phyloP scores from a whole-genome alignment of 1,140 invertebrate genomes.

The Lethrus apterus region DNA sequence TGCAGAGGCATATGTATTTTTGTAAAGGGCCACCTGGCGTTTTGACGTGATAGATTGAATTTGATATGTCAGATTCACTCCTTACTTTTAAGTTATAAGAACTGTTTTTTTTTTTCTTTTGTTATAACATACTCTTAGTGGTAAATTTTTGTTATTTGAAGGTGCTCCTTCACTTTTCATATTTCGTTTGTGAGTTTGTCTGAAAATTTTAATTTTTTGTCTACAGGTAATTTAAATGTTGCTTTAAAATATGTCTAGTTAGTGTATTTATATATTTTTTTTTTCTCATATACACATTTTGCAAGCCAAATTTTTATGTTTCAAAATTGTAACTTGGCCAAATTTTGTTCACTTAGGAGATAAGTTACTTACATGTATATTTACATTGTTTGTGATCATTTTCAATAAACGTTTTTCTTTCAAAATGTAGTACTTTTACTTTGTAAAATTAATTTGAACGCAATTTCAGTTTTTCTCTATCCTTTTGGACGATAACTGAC shows the following conservation, averaged over 20 bases:
- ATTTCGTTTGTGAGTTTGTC: slow-evolving; percentile 2
- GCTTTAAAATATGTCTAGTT: neutral
- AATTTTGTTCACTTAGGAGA: slow-evolving; percentile 7
- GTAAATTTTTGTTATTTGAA: slow-evolving; percentile 8
- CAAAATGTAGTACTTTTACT: too few species aligned
- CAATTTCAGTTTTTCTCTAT: too few species aligned
- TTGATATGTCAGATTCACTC: slow-evolving; percentile 35
- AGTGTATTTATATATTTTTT: neutral
- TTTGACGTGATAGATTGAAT: slow-evolving; percentile 40
- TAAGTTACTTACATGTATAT: slow-evolving; percentile 10
- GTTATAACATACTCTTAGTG: slow-evolving; percentile 11
- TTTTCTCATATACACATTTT: slow-evolving; percentile 1
- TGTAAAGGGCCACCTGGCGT: slow-evolving; percentile 38
- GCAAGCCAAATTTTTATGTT: too few species aligned
- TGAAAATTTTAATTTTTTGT: neutral
- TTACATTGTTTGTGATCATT: slow-evolving; percentile 12
- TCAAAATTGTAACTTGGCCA: slow-evolving; percentile 7
- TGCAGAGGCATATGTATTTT: slow-evolving; percentile 38
- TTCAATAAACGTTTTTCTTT: slow-evolving; percentile 13
- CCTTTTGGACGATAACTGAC: too few species aligned
- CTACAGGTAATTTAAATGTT: neutral
- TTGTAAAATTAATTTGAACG: too few species aligned
- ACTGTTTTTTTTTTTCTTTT: slow-evolving; percentile 4
- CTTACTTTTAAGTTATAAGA: slow-evolving; percentile 15
- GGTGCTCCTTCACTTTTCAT: slow-evolving; percentile 3